Evolutionary conservation across 2,888 invertebrate genomes (phyloP).

Genomic region (Nezara viridula): DNA sequence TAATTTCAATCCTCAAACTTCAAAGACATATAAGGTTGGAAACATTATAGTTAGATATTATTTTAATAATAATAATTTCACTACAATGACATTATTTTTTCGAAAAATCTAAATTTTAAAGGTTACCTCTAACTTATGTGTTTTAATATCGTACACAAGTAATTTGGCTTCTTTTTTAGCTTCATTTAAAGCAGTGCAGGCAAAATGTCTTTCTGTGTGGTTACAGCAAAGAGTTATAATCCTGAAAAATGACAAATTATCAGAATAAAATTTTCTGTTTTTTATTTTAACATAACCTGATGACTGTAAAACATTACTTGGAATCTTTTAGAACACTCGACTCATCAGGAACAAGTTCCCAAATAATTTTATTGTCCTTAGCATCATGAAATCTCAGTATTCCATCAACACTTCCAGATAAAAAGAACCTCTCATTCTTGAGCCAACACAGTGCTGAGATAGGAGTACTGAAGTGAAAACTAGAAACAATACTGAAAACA

Average conservation of each 20-base stretch:
- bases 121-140: slow-evolving; percentile 72
- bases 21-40: neutral
- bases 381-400: slow-evolving; percentile 74
- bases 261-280: neutral
- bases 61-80: neutral
- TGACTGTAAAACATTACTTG: slow-evolving; percentile 62
- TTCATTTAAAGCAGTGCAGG: slow-evolving; percentile 70
- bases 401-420: slow-evolving; percentile 74
- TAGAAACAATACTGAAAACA: slow-evolving; percentile 71
- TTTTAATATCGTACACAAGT: slow-evolving; percentile 74
- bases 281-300: neutral
- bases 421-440: slow-evolving; percentile 74
- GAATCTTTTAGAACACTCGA: slow-evolving; percentile 62
- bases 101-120: slow-evolving; percentile 39
- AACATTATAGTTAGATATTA: neutral
- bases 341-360: slow-evolving; percentile 71
- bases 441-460: slow-evolving; percentile 76
- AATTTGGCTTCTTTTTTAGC: slow-evolving; percentile 71
- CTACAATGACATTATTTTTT: neutral
- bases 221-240: slow-evolving; percentile 72
- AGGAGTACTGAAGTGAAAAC: slow-evolving; percentile 72
- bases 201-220: slow-evolving; percentile 71
- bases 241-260: slow-evolving; percentile 67
- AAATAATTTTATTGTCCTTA: slow-evolving; percentile 73
- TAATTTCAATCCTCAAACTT: neutral